These are phyloP conservation scores for Nothoprocta pentlandii DNA, from an alignment of 2,113 vertebrate genomes.

Conservation along the genomic window DNA sequence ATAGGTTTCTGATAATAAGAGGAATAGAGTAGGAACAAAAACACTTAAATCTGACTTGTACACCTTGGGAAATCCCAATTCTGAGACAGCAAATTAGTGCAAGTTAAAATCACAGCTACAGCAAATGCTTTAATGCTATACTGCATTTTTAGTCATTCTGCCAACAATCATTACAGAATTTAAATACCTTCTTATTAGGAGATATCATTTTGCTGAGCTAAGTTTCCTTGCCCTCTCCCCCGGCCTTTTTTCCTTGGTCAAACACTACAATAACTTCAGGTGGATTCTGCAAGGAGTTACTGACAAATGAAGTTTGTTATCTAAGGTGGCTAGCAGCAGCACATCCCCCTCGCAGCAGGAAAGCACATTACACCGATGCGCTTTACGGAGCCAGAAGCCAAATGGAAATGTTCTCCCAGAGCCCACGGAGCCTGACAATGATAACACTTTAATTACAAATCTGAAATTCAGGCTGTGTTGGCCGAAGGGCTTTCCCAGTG, in stretches of 20 bases:
- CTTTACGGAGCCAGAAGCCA: not conserved
- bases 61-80: not conserved
- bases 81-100: not conserved
- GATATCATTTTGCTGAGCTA: too few relatives aligned
- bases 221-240: too few relatives aligned
- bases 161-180: not conserved
- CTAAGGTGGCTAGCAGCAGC: not conserved
- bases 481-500: not conserved
- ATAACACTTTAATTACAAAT: conserved; percentile 42
- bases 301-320: conserved; percentile 13
- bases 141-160: not conserved
- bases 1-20: not conserved
- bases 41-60: not conserved
- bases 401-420: conserved; percentile 4
- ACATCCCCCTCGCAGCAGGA: not conserved
- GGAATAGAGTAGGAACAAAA: not conserved
- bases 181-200: not conserved
- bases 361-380: not conserved
- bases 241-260: not conserved
- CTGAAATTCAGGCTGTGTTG: not conserved
- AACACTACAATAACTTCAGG: not conserved
- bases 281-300: not conserved
- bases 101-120: not conserved
- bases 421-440: not conserved
- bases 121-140: not conserved